phyloP scores from a whole-genome alignment of 1,140 invertebrate genomes.

The Cydia splendana region DNA sequence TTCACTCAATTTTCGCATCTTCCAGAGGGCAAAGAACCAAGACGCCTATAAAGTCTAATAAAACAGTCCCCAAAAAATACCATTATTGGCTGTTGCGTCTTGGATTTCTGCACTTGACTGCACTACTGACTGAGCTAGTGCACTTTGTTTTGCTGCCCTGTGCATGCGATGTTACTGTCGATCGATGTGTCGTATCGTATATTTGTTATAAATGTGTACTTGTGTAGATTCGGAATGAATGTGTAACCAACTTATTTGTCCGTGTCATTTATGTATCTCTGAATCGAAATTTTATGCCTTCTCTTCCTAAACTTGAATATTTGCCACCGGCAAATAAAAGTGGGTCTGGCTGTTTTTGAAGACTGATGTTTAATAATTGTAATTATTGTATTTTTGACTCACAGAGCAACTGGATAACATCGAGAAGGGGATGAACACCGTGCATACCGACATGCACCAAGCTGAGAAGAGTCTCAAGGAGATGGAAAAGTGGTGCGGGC shows the following conservation, averaged over 20 bases:
- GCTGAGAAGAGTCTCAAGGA: constrained; percentile 26
- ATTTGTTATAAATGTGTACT: constrained; percentile 24
- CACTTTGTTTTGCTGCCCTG: constrained; percentile 31
- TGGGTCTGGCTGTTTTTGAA: neutral
- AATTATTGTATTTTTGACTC: neutral
- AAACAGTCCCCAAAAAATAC: neutral
- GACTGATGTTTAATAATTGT: neutral
- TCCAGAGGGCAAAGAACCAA: constrained; percentile 29
- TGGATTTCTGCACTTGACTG: constrained; percentile 26
- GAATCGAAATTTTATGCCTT: neutral
- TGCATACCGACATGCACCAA: constrained; percentile 21
- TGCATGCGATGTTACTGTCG: constrained; percentile 30
- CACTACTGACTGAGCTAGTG: constrained; percentile 31
- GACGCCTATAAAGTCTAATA: neutral
- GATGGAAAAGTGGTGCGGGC: constrained; percentile 78
- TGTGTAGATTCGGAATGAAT: constrained; percentile 29
- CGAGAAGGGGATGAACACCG: constrained; percentile 27
- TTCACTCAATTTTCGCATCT: constrained; percentile 23
- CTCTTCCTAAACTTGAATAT: neutral
- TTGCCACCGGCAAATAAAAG: constrained; percentile 21
- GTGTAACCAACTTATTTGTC: constrained; percentile 24
- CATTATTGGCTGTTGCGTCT: constrained; percentile 1
- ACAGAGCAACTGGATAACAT: constrained; percentile 30
- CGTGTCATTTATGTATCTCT: constrained; percentile 2
- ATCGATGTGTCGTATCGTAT: constrained; percentile 31